phyloP scores from a whole-genome alignment of 2,888 invertebrate genomes.

The Gryllus longicercus region DNA sequence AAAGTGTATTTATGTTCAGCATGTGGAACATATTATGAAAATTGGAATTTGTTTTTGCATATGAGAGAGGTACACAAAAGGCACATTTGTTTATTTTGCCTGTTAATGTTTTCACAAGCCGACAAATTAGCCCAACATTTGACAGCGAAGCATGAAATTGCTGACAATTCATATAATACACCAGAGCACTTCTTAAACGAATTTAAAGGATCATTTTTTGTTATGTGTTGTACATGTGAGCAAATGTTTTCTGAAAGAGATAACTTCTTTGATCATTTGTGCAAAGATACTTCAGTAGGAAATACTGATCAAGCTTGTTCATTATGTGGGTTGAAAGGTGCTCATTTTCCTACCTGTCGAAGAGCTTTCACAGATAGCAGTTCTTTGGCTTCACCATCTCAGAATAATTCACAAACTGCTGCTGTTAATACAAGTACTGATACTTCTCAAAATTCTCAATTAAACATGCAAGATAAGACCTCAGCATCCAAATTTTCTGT shows the following conservation, averaged over 20 bases:
- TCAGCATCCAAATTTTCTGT: slow-evolving; percentile 26
- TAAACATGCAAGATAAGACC: slow-evolving; percentile 25
- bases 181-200: slow-evolving; percentile 65
- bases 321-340: slow-evolving; percentile 46
- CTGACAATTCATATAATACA: slow-evolving; percentile 64
- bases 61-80: slow-evolving; percentile 79
- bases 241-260: slow-evolving; percentile 72
- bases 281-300: slow-evolving; percentile 42
- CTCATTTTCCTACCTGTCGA: slow-evolving; percentile 47
- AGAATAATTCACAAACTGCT: not conserved
- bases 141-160: slow-evolving; percentile 71
- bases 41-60: slow-evolving; percentile 81
- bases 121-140: slow-evolving; percentile 76
- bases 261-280: slow-evolving; percentile 72
- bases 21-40: slow-evolving; percentile 79
- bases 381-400: slow-evolving; percentile 10
- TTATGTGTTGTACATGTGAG: slow-evolving; percentile 79
- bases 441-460: not conserved
- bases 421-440: not conserved
- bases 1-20: slow-evolving; percentile 79
- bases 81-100: slow-evolving; percentile 77
- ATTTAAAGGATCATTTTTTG: slow-evolving; percentile 65
- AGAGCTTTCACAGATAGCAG: slow-evolving; percentile 29
- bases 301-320: slow-evolving; percentile 42
- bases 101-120: slow-evolving; percentile 76